Evolutionary conservation across 1,140 invertebrate species (phyloP).

Genomic region (Acromyrmex charruanus): DNA sequence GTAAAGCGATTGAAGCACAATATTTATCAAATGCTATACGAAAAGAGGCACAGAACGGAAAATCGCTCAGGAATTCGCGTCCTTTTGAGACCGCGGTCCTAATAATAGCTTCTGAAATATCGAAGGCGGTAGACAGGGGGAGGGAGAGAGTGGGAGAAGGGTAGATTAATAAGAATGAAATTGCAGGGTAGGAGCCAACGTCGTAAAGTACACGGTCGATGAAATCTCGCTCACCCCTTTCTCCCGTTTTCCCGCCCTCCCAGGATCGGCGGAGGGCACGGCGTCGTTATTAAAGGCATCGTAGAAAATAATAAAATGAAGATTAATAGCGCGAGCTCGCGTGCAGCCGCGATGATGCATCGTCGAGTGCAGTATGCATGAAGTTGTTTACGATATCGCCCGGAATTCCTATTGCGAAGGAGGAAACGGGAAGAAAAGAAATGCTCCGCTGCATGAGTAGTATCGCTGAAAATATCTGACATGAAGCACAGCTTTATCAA

Average conservation of each 20-base stretch:
- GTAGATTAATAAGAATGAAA: slow-evolving; percentile 69
- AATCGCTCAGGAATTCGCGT: slow-evolving; percentile 51
- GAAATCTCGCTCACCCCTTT: slow-evolving; percentile 39
- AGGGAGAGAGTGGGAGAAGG: not conserved
- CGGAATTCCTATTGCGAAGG: slow-evolving; percentile 42
- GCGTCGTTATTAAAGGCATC: slow-evolving; percentile 62
- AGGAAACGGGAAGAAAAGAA: slow-evolving; percentile 45
- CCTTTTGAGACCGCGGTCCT: slow-evolving; percentile 41
- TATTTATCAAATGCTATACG: slow-evolving; percentile 46
- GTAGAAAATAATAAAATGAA: slow-evolving; percentile 66
- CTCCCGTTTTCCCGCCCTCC: not conserved
- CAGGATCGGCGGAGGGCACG: slow-evolving; percentile 11
- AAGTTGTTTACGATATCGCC: slow-evolving; percentile 65
- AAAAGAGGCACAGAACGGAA: slow-evolving; percentile 46
- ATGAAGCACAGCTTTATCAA: slow-evolving; percentile 45
- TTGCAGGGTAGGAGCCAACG: slow-evolving; percentile 54
- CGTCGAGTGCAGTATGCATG: slow-evolving; percentile 55
- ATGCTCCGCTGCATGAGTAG: not conserved
- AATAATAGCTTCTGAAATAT: slow-evolving; percentile 44
- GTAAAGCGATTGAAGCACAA: not conserved
- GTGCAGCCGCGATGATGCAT: slow-evolving; percentile 60
- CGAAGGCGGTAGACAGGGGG: not conserved
- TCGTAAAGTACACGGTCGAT: slow-evolving; percentile 61
- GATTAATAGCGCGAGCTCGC: slow-evolving; percentile 62
- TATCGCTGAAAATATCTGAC: slow-evolving; percentile 51